These are phyloP conservation scores for Ichneumoninae sp. DNA, from an alignment of 2,888 invertebrate species.

Conservation along the genomic window DNA sequence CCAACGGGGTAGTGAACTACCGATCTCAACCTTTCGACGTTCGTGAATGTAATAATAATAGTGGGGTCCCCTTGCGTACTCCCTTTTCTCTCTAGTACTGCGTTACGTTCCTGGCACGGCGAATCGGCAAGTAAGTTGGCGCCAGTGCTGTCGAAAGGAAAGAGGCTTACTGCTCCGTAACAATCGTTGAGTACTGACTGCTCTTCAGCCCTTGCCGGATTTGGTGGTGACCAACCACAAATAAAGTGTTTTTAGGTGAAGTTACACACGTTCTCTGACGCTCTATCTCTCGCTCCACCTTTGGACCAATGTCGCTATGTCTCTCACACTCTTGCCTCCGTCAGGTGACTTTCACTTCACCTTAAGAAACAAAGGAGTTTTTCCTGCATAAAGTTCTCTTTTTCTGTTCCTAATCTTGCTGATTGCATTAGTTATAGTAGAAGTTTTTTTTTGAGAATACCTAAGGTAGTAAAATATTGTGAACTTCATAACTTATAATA, in stretches of 20 bases:
- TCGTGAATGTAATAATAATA: constrained; percentile 50
- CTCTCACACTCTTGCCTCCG: too few relatives aligned
- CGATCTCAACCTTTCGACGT: constrained; percentile 43
- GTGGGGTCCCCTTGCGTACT: neutral
- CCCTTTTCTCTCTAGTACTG: constrained; percentile 3
- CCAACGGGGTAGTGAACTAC: constrained; percentile 27
- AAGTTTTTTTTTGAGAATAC: too few relatives aligned
- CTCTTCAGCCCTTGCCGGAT: neutral
- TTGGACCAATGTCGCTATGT: too few relatives aligned
- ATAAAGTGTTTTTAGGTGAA: too few relatives aligned
- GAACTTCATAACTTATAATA: too few relatives aligned
- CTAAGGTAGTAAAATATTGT: too few relatives aligned
- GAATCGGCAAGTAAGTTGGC: neutral
- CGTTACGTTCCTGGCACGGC: constrained; percentile 16
- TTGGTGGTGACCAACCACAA: neutral
- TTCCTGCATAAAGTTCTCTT: constrained; percentile 13
- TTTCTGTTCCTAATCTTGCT: neutral
- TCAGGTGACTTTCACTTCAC: too few relatives aligned
- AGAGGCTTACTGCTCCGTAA: constrained; percentile 25
- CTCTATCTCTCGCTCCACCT: too few relatives aligned
- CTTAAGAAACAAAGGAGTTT: neutral
- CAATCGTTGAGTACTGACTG: constrained; percentile 29
- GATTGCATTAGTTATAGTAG: neutral
- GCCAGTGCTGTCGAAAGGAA: constrained; percentile 1
- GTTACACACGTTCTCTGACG: too few relatives aligned